Conservation (phyloP, 1,140 invertebrate genomes). For the Meloidogyne chitwoodi region DNA sequence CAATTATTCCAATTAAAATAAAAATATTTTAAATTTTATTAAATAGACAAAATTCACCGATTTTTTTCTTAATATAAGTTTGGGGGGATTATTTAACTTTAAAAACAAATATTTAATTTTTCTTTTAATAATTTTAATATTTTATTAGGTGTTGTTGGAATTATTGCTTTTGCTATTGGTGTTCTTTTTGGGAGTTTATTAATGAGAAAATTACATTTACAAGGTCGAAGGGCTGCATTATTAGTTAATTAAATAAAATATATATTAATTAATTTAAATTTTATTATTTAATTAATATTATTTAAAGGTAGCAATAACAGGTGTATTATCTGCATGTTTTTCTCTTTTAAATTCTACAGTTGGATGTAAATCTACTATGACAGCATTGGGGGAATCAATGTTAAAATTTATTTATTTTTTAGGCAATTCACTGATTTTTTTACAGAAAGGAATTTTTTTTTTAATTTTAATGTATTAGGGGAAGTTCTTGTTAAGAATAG, state of each 20-base stretch:
- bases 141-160: conserved; percentile 52
- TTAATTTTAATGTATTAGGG: no score
- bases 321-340: conserved; percentile 39
- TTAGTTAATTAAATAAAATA: conserved; percentile 30
- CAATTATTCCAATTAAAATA: no score
- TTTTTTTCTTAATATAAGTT: no score
- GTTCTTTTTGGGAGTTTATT: conserved; percentile 40
- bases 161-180: conserved; percentile 56
- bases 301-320: conserved; percentile 6
- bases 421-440: neutral
- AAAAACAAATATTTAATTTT: no score
- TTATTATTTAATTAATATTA: no score
- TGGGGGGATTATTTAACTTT: no score
- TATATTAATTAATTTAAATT: neutral
- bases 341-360: conserved; percentile 49
- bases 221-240: conserved; percentile 49
- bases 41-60: no score
- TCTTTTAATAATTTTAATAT: no score
- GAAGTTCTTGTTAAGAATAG: no score
- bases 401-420: conserved; percentile 1
- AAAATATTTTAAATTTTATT: no score
- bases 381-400: conserved; percentile 29
- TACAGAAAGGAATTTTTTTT: neutral
- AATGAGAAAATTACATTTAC: conserved; percentile 43
- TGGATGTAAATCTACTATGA: conserved; percentile 54